Conservation (phyloP, 2,113 vertebrate genomes). For the Pyrgilauda ruficollis region DNA sequence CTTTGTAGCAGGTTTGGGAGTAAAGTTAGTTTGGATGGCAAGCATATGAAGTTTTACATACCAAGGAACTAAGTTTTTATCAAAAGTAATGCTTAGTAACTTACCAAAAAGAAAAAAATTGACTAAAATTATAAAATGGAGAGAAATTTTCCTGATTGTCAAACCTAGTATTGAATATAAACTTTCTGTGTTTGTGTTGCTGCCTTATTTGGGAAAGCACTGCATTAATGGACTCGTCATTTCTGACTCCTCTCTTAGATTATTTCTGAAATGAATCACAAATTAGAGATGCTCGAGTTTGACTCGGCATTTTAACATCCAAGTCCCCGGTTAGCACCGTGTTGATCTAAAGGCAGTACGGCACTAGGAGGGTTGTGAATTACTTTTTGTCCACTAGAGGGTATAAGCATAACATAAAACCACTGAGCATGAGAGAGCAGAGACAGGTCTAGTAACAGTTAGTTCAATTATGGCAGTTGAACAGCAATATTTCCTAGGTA, state of each 20-base stretch:
- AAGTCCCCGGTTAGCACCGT: not conserved
- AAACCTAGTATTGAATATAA: not conserved
- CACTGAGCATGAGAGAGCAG: not conserved
- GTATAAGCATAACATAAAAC: not conserved
- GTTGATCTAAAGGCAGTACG: not conserved
- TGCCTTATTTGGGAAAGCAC: not conserved
- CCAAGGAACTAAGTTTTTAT: not conserved
- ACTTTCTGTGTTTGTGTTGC: not conserved
- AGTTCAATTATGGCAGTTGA: not conserved
- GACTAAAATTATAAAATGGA: not conserved
- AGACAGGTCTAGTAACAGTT: not conserved
- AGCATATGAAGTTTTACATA: not conserved
- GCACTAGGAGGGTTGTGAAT: not conserved
- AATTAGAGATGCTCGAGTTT: not conserved
- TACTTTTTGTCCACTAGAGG: constrained; percentile 45
- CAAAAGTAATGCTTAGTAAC: not conserved
- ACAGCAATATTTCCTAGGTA: not conserved
- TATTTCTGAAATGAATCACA: not conserved
- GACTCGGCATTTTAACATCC: not conserved
- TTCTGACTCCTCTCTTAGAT: not conserved
- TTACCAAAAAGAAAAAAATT: not conserved
- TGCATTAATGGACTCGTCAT: not conserved
- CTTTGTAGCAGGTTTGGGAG: not conserved
- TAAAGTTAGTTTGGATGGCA: not conserved
- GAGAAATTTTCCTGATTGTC: not conserved